Evolutionary conservation across 2,888 invertebrate genomes (phyloP), one percentile per base, ranked within the genome.

Genomic region (Drosophila eohydei): DNA sequence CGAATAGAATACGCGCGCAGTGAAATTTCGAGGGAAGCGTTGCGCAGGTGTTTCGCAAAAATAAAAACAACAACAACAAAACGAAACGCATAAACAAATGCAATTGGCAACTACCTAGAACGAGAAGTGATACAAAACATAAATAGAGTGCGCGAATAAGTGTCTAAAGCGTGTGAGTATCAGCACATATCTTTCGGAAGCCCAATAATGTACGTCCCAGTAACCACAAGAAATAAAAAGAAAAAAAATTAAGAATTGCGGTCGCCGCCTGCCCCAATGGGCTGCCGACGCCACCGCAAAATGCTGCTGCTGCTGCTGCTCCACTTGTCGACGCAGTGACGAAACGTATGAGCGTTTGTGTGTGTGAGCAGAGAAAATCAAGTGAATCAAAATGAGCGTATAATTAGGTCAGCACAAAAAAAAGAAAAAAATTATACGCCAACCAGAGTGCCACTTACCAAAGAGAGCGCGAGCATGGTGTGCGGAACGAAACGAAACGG

Each of bases 361-460:
- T 80, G 71, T 81, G 81, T 75, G 86, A 74, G 89, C 88, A 88
- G 88, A 88, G 86, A 86, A 86, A 86, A 86, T 89, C 89, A 86
- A 86, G 86, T 86, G 86, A 86, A 86, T 86, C 88, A 81, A 86
- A 86, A 89, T 89, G 89, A 91, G 91, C 91, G 90, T 84, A 90
- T 89, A 91, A 91, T 91, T 91, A 89, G 91, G 91, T 91, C 91
- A 91, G 84, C 91, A 91, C 80, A 80, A 88, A 83, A 90, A 80
- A 73, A 80, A 66, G 62, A 87, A 73, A 84, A 80, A 76, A 61
- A 62, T 74, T 82, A 80, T 83, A 73, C 79, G 68, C 65, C 78
- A 88, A 74, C 81, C 83, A 83, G 80, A 81, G 80, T 78, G 83
- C 81, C 87, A 88, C 84, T 83, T 88, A 84, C 87, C 89, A 84